Conservation (phyloP, 2,797 vertebrate genomes). For the Schizothorax lantsangensis region DNA sequence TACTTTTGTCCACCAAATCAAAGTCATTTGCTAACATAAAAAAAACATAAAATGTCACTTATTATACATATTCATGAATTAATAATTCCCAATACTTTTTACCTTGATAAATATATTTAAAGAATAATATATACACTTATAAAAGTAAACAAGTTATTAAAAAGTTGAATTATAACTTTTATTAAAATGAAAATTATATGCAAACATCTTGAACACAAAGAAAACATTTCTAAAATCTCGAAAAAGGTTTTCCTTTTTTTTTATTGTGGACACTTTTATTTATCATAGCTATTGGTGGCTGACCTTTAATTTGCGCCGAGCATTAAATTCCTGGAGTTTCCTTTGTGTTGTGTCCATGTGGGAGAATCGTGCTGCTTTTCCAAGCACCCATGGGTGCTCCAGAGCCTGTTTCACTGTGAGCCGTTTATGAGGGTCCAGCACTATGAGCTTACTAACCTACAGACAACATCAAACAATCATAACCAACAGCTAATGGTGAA, state of each 20-base stretch:
- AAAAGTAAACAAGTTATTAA: background rate
- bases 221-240: background rate
- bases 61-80: background rate
- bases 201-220: background rate
- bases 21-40: background rate
- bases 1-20: background rate
- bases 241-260: background rate
- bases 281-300: background rate
- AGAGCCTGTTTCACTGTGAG: slow-evolving; percentile 84
- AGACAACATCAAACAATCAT: slow-evolving; percentile 19
- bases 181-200: background rate
- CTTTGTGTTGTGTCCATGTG: slow-evolving; percentile 92
- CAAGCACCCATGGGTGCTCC: slow-evolving; percentile 88
- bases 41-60: background rate
- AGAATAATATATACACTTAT: background rate
- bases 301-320: slow-evolving; percentile 89
- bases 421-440: slow-evolving; percentile 84
- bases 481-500: background rate
- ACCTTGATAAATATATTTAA: background rate
- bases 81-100: background rate
- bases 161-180: background rate
- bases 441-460: slow-evolving; percentile 87
- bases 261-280: background rate
- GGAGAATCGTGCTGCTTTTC: slow-evolving; percentile 86
- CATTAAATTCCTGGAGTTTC: slow-evolving; percentile 90